These are phyloP conservation scores for Drosophila anomalata DNA, from an alignment of 2,888 invertebrate species.

Conservation along the genomic window DNA sequence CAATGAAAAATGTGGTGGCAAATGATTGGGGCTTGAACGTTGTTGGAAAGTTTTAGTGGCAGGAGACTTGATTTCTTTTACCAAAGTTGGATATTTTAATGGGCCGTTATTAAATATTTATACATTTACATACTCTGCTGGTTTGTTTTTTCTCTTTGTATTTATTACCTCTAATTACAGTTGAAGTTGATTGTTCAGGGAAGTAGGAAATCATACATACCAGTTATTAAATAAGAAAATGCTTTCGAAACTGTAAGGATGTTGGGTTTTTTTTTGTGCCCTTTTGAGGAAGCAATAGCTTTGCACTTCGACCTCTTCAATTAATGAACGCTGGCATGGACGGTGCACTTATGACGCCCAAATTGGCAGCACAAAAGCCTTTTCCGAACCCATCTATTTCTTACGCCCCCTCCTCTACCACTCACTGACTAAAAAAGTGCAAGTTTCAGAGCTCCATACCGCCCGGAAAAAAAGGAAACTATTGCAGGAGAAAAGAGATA, in stretches of 20 bases:
- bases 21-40: neutral
- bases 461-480: slow-evolving; percentile 43
- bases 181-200: neutral
- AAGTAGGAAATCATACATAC: neutral
- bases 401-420: neutral
- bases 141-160: neutral
- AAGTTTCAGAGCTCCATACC: slow-evolving; percentile 45
- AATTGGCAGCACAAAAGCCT: neutral
- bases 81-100: slow-evolving; percentile 15
- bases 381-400: neutral
- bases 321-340: slow-evolving; percentile 32
- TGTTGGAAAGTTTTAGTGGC: neutral
- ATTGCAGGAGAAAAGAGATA: slow-evolving; percentile 20
- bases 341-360: neutral
- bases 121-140: neutral
- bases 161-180: neutral
- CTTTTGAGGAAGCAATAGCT: neutral
- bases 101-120: slow-evolving; percentile 26
- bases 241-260: neutral
- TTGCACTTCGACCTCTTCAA: slow-evolving; percentile 19
- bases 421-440: slow-evolving; percentile 49
- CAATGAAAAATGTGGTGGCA: slow-evolving; percentile 26
- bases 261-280: neutral
- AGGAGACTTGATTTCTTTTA: slow-evolving; percentile 13
- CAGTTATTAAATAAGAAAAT: neutral